A percentile compares a stretch with the other conserved stretches of the same genome.
Evolutionary conservation across 1,140 invertebrate species (phyloP).

Genomic region (Philotrypesis tridentata): DNA sequence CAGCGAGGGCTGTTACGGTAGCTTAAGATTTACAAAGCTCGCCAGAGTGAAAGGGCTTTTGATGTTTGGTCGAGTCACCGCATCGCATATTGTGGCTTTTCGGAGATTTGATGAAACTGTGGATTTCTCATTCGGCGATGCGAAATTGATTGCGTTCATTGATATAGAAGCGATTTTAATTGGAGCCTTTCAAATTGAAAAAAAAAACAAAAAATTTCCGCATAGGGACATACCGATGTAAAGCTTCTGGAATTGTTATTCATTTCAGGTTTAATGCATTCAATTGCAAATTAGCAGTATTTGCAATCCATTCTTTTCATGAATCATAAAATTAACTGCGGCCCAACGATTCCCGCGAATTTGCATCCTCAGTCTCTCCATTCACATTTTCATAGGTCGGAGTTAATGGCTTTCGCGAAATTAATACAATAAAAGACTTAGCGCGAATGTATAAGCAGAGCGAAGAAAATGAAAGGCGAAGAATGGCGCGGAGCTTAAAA

Average conservation of each 20-base stretch:
- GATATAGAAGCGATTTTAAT: too few relatives aligned
- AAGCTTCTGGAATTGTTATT: too few relatives aligned
- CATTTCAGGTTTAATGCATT: too few relatives aligned
- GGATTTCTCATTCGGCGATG: background rate
- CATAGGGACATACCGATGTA: too few relatives aligned
- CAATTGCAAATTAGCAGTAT: too few relatives aligned
- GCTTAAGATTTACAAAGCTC: background rate
- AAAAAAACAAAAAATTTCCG: too few relatives aligned
- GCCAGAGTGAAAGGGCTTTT: background rate
- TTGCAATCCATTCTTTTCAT: too few relatives aligned
- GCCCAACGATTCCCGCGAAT: background rate
- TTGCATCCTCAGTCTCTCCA: background rate
- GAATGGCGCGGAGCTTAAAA: background rate
- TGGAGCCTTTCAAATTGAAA: too few relatives aligned
- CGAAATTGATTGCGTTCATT: too few relatives aligned
- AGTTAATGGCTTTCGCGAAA: background rate
- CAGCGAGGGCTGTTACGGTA: background rate
- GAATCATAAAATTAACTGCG: too few relatives aligned
- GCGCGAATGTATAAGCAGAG: background rate
- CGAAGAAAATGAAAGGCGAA: background rate
- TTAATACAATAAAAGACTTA: background rate
- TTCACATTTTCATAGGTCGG: background rate
- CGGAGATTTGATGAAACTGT: background rate
- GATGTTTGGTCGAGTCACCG: background rate
- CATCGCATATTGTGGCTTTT: background rate